phyloP scores from a whole-genome alignment of 2,113 vertebrate genomes.

The Colinus virginianus region DNA sequence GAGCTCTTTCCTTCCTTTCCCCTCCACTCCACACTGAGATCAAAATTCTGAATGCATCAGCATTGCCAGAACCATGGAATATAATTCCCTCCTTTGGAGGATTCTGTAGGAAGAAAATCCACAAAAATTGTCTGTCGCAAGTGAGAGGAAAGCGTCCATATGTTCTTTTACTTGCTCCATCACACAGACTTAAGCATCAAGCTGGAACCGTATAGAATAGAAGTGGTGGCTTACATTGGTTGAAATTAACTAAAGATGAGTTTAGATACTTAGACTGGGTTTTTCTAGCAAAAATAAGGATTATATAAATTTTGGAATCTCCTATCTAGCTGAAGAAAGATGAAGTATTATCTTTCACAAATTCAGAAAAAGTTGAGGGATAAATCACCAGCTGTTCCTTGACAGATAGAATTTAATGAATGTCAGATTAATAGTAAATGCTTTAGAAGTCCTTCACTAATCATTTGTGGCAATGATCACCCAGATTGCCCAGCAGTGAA shows the following conservation, averaged over 20 bases:
- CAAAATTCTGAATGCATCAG: not conserved
- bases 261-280: not conserved
- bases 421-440: not conserved
- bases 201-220: not conserved
- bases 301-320: not conserved
- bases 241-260: not conserved
- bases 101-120: not conserved
- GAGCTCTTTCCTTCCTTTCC: not conserved
- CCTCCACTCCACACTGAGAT: fast-evolving
- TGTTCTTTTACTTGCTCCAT: not conserved
- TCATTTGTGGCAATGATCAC: not conserved
- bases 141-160: not conserved
- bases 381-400: not conserved
- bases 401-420: not conserved
- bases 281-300: not conserved
- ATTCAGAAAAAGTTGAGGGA: not conserved
- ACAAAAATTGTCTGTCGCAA: not conserved
- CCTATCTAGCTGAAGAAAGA: not conserved
- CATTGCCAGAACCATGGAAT: not conserved
- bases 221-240: not conserved
- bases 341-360: not conserved
- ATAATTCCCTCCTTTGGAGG: not conserved
- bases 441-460: not conserved
- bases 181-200: not conserved
- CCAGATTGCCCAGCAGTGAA: not conserved